Percentiles rank a stretch among this genome's conserved stretches.
These are phyloP conservation scores for Nettapus auritus DNA, from an alignment of 2,113 vertebrate genomes.

Conservation along the genomic window DNA sequence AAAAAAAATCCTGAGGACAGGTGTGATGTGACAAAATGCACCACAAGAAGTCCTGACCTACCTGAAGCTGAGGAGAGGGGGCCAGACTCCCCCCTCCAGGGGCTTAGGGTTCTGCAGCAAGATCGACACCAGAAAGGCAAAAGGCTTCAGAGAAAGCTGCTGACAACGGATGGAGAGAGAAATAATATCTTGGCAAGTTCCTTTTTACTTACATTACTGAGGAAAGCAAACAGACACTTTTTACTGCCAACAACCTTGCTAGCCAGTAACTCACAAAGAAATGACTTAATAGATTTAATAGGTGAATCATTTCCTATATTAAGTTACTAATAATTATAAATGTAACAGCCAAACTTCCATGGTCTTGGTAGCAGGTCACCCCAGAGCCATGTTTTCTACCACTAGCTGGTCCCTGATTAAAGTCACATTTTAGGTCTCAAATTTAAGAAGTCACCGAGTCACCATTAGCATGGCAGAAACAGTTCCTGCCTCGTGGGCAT, in stretches of 20 bases:
- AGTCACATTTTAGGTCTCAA: background rate
- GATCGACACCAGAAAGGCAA: background rate
- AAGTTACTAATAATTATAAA: conserved; percentile 39
- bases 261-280: conserved; percentile 11
- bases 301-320: conserved; percentile 40
- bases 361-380: background rate
- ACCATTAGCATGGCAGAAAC: background rate
- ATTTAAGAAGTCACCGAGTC: background rate
- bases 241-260: conserved; percentile 5
- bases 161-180: background rate
- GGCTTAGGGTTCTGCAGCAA: background rate
- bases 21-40: accelerated
- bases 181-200: background rate
- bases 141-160: background rate
- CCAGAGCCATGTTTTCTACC: background rate
- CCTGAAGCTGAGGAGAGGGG: background rate
- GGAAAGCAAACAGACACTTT: background rate
- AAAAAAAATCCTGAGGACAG: background rate
- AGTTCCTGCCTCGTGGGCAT: background rate
- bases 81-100: background rate
- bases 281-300: conserved; percentile 44
- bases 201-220: conserved; percentile 5
- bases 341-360: background rate
- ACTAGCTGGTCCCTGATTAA: background rate
- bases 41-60: background rate